These are phyloP conservation scores for Cisticola juncidis DNA, from an alignment of 2,113 vertebrate species.

Conservation along the genomic window DNA sequence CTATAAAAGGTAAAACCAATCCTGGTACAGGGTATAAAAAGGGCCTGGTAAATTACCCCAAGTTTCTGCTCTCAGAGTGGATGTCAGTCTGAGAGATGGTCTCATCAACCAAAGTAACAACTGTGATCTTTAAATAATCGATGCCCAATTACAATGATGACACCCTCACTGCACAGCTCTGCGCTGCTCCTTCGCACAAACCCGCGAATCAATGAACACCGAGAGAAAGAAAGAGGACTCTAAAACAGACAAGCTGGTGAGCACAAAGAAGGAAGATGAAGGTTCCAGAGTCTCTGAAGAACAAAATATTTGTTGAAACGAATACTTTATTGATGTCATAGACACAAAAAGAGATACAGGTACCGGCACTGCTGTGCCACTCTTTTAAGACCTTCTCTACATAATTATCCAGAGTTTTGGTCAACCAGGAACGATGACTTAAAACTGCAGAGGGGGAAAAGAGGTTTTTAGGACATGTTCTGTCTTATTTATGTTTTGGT, in stretches of 20 bases:
- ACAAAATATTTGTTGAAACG: background rate
- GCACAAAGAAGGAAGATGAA: background rate
- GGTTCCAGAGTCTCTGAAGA: background rate
- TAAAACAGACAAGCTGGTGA: background rate
- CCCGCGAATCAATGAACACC: background rate
- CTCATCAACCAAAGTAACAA: conserved; percentile 45
- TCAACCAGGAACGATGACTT: background rate
- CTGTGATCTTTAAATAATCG: conserved; percentile 44
- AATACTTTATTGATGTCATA: background rate
- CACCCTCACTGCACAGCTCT: background rate
- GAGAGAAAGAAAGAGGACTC: background rate
- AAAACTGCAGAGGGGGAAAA: background rate
- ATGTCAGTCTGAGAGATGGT: conserved; percentile 30
- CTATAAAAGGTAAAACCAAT: background rate
- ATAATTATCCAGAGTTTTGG: background rate
- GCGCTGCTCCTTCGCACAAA: background rate
- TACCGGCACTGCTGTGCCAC: background rate
- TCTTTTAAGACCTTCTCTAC: background rate
- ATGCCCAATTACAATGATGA: conserved; percentile 42
- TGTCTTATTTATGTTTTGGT: background rate
- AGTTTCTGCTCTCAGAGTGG: background rate
- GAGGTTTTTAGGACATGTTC: background rate
- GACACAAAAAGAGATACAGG: background rate
- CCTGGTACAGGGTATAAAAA: background rate
- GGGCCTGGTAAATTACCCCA: conserved; percentile 6